Conservation (phyloP, 2,113 vertebrate genomes). For the Hypanus sabinus region DNA sequence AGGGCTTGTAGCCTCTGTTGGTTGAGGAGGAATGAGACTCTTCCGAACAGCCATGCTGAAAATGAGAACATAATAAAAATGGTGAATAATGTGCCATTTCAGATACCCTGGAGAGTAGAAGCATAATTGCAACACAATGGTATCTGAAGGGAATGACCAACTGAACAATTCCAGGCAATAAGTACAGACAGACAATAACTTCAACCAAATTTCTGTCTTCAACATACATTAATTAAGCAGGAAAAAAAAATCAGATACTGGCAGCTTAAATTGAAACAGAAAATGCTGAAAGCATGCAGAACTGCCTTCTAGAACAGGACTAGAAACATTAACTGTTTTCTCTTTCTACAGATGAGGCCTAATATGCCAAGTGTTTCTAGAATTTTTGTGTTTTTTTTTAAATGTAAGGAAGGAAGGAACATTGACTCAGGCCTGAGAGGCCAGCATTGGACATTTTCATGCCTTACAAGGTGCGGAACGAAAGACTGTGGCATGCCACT, state of each 20-base stretch:
- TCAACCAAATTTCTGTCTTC: not conserved
- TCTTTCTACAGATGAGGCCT: too few relatives aligned
- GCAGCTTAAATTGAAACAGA: not conserved
- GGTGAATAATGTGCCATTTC: not conserved
- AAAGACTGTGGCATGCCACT: too few relatives aligned
- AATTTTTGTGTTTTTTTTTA: not conserved
- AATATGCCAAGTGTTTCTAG: too few relatives aligned
- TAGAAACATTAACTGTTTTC: too few relatives aligned
- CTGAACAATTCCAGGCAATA: not conserved
- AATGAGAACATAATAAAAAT: conserved; percentile 38
- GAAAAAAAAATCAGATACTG: not conserved
- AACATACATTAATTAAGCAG: not conserved
- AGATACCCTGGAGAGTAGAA: not conserved
- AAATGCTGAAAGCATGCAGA: too few relatives aligned
- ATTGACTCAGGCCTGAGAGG: too few relatives aligned
- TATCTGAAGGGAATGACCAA: not conserved
- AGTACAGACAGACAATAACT: too few relatives aligned
- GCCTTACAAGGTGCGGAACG: too few relatives aligned
- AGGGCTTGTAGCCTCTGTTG: conserved; percentile 66
- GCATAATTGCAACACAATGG: not conserved
- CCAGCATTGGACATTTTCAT: too few relatives aligned
- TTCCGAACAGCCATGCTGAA: conserved; percentile 82
- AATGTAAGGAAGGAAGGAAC: too few relatives aligned
- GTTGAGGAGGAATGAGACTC: conserved; percentile 81
- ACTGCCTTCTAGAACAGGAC: too few relatives aligned